These are phyloP conservation scores for Orientallactaga sibirica DNA, from an alignment of 2,797 vertebrate genomes.

Conservation along the genomic window DNA sequence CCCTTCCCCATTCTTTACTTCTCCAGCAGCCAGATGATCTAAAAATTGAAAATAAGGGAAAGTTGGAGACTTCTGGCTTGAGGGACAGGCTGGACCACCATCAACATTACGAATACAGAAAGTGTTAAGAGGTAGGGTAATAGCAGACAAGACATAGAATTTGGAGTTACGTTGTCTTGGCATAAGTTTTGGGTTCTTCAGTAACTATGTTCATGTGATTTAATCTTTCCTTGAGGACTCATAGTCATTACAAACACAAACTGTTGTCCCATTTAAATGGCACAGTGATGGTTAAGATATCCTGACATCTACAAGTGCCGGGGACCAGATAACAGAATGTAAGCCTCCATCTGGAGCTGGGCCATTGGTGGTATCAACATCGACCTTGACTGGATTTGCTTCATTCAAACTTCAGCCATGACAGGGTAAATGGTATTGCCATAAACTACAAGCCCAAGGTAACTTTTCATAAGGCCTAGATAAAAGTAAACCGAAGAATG, in stretches of 20 bases:
- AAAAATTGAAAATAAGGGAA: background rate
- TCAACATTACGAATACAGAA: background rate
- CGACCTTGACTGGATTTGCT: conserved; percentile 30
- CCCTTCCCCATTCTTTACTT: background rate
- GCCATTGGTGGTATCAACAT: background rate
- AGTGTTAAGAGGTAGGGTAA: background rate
- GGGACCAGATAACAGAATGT: background rate
- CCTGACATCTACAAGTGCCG: background rate
- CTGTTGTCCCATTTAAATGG: conserved; percentile 45
- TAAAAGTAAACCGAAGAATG: background rate
- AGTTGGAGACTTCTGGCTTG: conserved; percentile 11
- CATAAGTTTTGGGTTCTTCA: background rate
- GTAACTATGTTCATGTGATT: background rate
- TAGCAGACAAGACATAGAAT: background rate
- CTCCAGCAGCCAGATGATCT: background rate
- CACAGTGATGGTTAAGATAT: conserved; percentile 44
- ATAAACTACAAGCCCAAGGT: background rate
- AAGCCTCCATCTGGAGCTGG: background rate
- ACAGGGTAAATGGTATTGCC: background rate
- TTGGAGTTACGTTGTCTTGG: background rate
- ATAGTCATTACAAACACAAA: conserved; percentile 1
- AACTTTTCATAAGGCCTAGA: background rate
- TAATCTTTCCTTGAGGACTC: conserved; percentile 25
- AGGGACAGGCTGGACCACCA: background rate
- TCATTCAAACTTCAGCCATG: conserved; percentile 25